Evolutionary conservation across 2,797 vertebrate species (phyloP).

Genomic region (Epinephelus coioides): DNA sequence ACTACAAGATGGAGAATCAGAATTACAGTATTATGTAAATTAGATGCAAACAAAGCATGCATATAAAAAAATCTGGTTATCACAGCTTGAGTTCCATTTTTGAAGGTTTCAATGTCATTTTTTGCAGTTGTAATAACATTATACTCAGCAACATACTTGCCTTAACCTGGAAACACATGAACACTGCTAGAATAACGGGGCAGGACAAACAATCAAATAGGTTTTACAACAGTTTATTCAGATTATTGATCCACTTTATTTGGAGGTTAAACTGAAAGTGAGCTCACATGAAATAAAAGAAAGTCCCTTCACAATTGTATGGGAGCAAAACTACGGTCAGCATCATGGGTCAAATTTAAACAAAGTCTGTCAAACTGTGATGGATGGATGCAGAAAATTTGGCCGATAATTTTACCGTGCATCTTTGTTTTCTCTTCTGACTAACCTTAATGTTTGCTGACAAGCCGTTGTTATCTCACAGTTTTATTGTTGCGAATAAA

Average conservation of each 20-base stretch:
- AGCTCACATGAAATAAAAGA: not conserved
- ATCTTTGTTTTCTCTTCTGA: no score
- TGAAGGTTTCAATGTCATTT: not conserved
- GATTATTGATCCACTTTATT: not conserved
- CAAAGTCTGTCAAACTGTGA: no score
- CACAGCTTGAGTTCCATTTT: not conserved
- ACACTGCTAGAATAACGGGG: not conserved
- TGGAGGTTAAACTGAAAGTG: not conserved
- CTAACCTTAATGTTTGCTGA: no score
- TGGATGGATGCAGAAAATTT: no score
- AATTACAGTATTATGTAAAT: not conserved
- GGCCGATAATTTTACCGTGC: no score
- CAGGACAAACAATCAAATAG: no score
- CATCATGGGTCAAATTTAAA: no score
- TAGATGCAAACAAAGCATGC: not conserved
- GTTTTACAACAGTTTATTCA: not conserved
- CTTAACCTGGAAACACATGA: not conserved
- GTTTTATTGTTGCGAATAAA: not conserved
- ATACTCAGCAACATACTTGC: no score
- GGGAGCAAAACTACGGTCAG: no score
- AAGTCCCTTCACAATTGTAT: no score
- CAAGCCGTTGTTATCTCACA: not conserved
- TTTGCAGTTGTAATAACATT: not conserved
- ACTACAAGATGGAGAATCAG: not conserved
- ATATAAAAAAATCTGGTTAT: not conserved